phyloP scores from a whole-genome alignment of 2,888 invertebrate species.

The Eilema sororculum region DNA sequence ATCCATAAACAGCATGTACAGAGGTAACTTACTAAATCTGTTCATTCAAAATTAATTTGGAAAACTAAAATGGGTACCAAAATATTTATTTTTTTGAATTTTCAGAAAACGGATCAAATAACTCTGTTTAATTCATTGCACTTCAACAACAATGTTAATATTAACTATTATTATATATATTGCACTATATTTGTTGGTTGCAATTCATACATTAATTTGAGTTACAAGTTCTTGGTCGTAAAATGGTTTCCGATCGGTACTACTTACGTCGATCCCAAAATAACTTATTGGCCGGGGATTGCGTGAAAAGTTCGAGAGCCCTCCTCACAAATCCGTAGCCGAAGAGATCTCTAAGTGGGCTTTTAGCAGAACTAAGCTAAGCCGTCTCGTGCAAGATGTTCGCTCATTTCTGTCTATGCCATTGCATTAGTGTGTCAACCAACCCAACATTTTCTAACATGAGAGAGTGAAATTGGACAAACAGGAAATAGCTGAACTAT shows the following conservation, averaged over 20 bases:
- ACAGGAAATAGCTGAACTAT: conserved; percentile 33
- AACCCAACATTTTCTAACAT: conserved; percentile 41
- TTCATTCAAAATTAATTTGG: not conserved
- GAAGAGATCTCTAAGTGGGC: conserved; percentile 86
- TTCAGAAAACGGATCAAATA: too few species aligned
- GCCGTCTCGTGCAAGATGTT: conserved; percentile 82
- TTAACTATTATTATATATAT: not conserved
- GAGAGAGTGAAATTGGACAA: conserved; percentile 28
- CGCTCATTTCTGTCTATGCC: conserved; percentile 78
- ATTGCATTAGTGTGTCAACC: conserved; percentile 66
- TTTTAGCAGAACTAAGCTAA: conserved; percentile 85
- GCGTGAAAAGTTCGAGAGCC: conserved; percentile 76
- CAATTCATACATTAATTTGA: conserved; percentile 19
- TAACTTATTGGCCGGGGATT: conserved; percentile 79
- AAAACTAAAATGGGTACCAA: not conserved
- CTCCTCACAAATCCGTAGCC: conserved; percentile 79
- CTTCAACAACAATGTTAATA: not conserved
- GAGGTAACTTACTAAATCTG: conserved; percentile 1
- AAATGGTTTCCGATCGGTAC: conserved; percentile 52
- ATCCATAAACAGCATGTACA: too few species aligned
- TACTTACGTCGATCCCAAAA: conserved; percentile 65
- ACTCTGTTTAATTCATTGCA: too few species aligned
- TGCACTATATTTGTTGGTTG: not conserved
- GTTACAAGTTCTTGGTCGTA: conserved; percentile 36
- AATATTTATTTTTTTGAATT: too few species aligned